Percentiles rank a stretch among this genome's conserved stretches.
These are phyloP conservation scores for Leptinotarsa defecta DNA, from an alignment of 1,140 invertebrate genomes.

Conservation along the genomic window DNA sequence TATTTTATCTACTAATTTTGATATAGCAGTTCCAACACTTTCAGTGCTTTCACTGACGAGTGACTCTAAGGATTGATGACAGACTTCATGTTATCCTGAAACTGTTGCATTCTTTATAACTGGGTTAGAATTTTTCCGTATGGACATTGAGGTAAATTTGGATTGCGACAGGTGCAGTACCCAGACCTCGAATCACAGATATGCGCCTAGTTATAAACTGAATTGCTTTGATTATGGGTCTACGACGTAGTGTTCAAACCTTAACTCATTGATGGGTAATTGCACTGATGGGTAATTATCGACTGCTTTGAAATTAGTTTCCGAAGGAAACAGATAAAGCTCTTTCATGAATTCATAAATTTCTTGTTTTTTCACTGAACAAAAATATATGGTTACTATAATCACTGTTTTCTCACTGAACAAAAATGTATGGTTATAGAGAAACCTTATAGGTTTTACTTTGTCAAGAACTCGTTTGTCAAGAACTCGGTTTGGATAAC, in stretches of 20 bases:
- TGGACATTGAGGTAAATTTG: constrained; percentile 60
- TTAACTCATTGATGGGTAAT: constrained; percentile 51
- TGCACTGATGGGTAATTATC: constrained; percentile 52
- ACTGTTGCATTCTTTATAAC: constrained; percentile 55
- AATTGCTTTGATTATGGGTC: constrained; percentile 59
- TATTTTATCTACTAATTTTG: constrained; percentile 35
- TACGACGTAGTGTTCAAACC: constrained; percentile 62
- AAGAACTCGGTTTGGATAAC: constrained; percentile 58
- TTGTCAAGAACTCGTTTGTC: constrained; percentile 53
- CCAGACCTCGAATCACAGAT: constrained; percentile 63
- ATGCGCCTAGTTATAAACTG: constrained; percentile 57
- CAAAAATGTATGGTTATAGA: constrained; percentile 47
- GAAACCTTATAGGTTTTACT: constrained; percentile 52
- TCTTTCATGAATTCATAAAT: constrained; percentile 57
- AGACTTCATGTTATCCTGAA: constrained; percentile 57
- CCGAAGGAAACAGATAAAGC: constrained; percentile 55
- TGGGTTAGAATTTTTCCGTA: constrained; percentile 37
- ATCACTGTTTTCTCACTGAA: not conserved
- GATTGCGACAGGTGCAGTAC: constrained; percentile 56
- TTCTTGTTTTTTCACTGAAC: constrained; percentile 56
- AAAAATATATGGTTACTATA: constrained; percentile 59
- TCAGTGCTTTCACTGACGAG: constrained; percentile 21
- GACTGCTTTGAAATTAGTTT: constrained; percentile 55
- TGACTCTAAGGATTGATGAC: constrained; percentile 54
- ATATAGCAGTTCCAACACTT: constrained; percentile 29